Evolutionary conservation across 2,797 vertebrate species (phyloP).

Genomic region (Australoheros facetus): DNA sequence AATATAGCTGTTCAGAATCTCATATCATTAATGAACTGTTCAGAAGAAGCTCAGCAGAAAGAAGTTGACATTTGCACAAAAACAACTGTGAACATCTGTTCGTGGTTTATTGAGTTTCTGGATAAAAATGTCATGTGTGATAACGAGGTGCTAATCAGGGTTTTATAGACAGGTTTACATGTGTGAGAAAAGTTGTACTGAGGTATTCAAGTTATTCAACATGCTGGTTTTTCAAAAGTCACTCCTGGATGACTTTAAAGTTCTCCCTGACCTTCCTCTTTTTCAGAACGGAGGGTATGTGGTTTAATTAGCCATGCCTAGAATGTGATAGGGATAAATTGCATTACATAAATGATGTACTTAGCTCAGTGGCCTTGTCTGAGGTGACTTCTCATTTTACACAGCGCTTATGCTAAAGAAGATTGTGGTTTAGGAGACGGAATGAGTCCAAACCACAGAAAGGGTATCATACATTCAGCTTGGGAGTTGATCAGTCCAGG

Average conservation of each 20-base stretch:
- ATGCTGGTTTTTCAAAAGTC: constrained; percentile 25
- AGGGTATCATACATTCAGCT: constrained; percentile 39
- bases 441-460: constrained; percentile 50
- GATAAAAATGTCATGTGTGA: background rate
- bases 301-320: constrained; percentile 60
- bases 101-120: background rate
- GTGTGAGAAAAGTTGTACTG: background rate
- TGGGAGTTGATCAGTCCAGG: constrained; percentile 35
- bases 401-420: constrained; percentile 48
- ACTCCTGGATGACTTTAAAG: constrained; percentile 11
- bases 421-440: constrained; percentile 53
- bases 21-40: background rate
- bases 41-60: background rate
- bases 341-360: constrained; percentile 67
- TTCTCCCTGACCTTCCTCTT: constrained; percentile 55
- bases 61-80: background rate
- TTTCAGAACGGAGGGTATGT: constrained; percentile 41
- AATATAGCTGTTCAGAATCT: background rate
- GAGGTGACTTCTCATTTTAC: constrained; percentile 71
- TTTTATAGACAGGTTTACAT: background rate
- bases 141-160: background rate
- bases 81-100: background rate
- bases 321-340: constrained; percentile 66
- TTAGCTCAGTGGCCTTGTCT: constrained; percentile 66
- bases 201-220: background rate